Percentiles rank a stretch among this genome's conserved stretches.
Evolutionary conservation across 2,888 invertebrate genomes (phyloP).

Genomic region (Cetonia aurata): DNA sequence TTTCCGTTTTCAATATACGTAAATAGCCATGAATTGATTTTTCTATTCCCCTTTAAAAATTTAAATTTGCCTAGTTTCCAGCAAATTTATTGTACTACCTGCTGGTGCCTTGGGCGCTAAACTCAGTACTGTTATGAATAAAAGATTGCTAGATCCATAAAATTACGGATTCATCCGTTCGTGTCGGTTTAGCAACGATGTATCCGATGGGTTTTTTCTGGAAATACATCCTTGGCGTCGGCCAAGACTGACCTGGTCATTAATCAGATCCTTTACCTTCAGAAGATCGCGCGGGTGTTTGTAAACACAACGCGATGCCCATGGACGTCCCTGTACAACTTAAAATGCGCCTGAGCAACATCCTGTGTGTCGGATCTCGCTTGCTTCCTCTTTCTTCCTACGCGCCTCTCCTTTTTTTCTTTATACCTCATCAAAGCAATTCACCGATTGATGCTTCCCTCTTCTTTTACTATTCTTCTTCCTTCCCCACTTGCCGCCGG

Average conservation of each 20-base stretch:
- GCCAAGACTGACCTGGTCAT: constrained; percentile 11
- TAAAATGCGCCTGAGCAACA: constrained; percentile 57
- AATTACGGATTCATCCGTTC: constrained; percentile 31
- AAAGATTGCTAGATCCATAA: constrained; percentile 14
- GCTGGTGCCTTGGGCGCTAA: neutral
- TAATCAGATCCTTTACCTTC: constrained; percentile 35
- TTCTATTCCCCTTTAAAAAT: constrained; percentile 14
- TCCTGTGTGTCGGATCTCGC: constrained; percentile 56
- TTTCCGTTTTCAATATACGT: too few relatives aligned
- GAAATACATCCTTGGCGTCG: constrained; percentile 9
- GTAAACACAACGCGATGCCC: constrained; percentile 51
- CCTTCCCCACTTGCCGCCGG: constrained; percentile 40
- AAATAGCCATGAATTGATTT: too few relatives aligned
- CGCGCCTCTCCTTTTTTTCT: constrained; percentile 45
- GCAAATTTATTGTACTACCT: neutral
- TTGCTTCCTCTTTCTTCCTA: constrained; percentile 52
- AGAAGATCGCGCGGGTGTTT: constrained; percentile 51
- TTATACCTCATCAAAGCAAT: constrained; percentile 43
- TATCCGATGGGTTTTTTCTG: constrained; percentile 6
- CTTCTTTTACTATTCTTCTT: constrained; percentile 2
- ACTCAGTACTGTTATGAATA: constrained; percentile 18
- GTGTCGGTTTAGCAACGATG: neutral
- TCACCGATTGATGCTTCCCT: constrained; percentile 27
- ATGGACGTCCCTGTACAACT: constrained; percentile 42
- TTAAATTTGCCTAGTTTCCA: constrained; percentile 9